Evolutionary conservation across 2,797 vertebrate genomes (phyloP).

Genomic region (Macrochelys suwanniensis): DNA sequence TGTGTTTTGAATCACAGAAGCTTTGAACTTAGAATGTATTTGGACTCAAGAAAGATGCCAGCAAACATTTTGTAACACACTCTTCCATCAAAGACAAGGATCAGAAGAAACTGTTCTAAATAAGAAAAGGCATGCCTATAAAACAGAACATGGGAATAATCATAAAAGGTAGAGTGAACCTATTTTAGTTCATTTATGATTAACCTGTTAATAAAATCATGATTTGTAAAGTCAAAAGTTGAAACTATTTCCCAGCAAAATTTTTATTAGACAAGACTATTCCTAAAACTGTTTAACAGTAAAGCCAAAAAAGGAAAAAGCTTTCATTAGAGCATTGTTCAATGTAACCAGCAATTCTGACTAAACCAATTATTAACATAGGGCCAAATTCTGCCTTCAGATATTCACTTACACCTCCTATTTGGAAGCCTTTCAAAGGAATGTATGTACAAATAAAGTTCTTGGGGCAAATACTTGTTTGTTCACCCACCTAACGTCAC

Average conservation of each 20-base stretch:
- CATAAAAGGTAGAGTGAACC: conserved; percentile 3
- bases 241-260: not conserved
- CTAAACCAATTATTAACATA: not conserved
- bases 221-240: not conserved
- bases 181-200: not conserved
- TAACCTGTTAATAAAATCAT: conserved; percentile 3
- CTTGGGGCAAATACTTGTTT: not conserved
- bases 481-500: not conserved
- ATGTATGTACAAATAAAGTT: not conserved
- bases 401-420: not conserved
- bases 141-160: not conserved
- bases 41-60: not conserved
- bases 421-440: not conserved
- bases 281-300: not conserved
- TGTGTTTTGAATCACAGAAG: conserved; percentile 6
- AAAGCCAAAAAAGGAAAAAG: not conserved
- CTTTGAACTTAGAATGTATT: conserved; percentile 13
- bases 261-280: not conserved
- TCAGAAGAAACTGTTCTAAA: not conserved
- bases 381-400: not conserved
- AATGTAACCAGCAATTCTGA: not conserved
- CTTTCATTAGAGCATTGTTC: not conserved
- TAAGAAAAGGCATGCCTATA: not conserved
- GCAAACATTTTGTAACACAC: conserved; percentile 1
- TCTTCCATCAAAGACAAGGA: not conserved